Conservation (phyloP, 2,113 vertebrate species). For the Ia io region DNA sequence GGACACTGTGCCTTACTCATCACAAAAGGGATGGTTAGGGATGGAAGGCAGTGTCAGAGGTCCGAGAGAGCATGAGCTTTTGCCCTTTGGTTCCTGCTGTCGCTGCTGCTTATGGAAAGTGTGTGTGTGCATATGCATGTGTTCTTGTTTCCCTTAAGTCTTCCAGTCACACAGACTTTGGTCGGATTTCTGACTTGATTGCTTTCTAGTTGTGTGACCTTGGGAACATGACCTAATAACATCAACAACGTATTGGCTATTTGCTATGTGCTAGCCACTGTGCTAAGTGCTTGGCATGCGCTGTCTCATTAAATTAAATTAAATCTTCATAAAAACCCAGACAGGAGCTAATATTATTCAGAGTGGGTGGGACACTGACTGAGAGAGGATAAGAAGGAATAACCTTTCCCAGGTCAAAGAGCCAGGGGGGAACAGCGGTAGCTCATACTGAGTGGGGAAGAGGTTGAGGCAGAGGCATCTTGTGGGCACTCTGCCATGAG, state of each 20-base stretch:
- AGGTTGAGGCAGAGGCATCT: too few species aligned
- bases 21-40: background rate
- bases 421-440: fast-evolving
- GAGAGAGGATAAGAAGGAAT: background rate
- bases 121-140: too few species aligned
- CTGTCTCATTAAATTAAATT: slow-evolving; percentile 53
- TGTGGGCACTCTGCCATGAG: background rate
- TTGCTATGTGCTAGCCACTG: slow-evolving; percentile 1
- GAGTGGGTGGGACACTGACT: background rate
- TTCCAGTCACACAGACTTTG: background rate
- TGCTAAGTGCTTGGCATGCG: background rate
- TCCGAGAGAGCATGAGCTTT: background rate
- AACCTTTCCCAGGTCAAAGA: background rate
- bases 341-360: background rate
- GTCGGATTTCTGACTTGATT: slow-evolving; percentile 24
- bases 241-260: background rate
- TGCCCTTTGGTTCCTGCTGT: background rate
- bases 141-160: background rate
- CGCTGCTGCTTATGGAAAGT: background rate
- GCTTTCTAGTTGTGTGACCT: background rate
- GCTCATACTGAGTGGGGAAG: fast-evolving
- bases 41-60: background rate
- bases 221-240: background rate
- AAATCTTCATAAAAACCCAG: slow-evolving; percentile 10
- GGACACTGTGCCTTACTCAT: background rate